Conservation (phyloP, 1,140 invertebrate species). For the Caerostris extrusa region DNA sequence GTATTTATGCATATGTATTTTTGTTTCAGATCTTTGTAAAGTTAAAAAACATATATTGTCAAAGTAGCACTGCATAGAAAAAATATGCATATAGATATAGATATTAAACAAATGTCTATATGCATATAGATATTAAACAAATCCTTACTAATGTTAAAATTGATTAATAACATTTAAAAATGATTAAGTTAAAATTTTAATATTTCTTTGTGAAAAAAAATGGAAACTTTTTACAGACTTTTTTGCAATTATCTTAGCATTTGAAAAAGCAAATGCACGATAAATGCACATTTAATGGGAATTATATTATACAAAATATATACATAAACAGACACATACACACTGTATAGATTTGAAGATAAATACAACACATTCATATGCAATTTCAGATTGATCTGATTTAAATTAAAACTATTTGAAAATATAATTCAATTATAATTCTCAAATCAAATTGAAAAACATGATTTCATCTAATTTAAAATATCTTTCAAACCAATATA, state of each 20-base stretch:
- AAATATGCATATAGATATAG: too few relatives aligned
- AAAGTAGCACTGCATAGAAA: too few relatives aligned
- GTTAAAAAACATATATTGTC: too few relatives aligned
- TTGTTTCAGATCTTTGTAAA: too few relatives aligned
- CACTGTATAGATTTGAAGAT: not conserved
- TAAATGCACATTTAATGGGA: conserved; percentile 10
- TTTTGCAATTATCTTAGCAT: not conserved
- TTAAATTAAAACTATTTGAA: not conserved
- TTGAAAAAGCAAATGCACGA: not conserved
- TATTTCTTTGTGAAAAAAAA: not conserved
- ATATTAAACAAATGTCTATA: too few relatives aligned
- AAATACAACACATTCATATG: not conserved
- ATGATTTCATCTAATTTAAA: not conserved
- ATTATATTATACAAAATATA: conserved; percentile 18
- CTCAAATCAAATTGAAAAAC: not conserved
- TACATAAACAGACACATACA: not conserved
- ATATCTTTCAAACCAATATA: not conserved
- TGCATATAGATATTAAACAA: too few relatives aligned
- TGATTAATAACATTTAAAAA: too few relatives aligned
- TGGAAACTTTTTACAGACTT: not conserved
- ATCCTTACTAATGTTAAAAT: too few relatives aligned
- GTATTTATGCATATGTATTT: too few relatives aligned
- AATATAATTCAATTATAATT: not conserved
- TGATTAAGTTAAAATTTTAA: too few relatives aligned
- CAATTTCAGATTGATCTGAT: too few relatives aligned